Evolutionary conservation across 2,797 vertebrate genomes (phyloP).

Genomic region (Urosaurus nigricauda): DNA sequence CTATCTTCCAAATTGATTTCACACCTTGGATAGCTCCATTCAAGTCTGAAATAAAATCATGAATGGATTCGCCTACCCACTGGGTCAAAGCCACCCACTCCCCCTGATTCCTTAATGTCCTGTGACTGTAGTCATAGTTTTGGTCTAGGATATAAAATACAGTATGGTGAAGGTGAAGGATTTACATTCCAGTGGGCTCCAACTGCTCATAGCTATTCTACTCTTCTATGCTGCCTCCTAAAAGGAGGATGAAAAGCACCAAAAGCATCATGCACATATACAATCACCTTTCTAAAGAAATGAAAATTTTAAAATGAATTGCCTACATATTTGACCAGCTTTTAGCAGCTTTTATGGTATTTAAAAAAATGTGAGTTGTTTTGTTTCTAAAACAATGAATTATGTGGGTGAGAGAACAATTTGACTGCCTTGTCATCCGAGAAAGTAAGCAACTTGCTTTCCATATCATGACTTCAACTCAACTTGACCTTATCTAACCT

Average conservation of each 20-base stretch:
- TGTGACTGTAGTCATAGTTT: background rate
- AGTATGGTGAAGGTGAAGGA: background rate
- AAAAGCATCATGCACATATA: constrained; percentile 27
- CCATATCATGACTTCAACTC: constrained; percentile 43
- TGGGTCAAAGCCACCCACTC: too few relatives aligned
- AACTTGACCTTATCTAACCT: constrained; percentile 49
- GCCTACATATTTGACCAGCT: background rate
- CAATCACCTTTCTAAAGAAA: constrained; percentile 4
- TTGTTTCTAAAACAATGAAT: constrained; percentile 46
- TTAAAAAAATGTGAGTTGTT: constrained; percentile 17
- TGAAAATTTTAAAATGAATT: background rate
- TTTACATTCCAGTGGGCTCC: background rate
- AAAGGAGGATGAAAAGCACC: constrained; percentile 9
- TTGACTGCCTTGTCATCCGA: constrained; percentile 51
- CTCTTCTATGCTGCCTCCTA: background rate
- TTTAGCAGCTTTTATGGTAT: background rate
- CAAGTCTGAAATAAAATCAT: too few relatives aligned
- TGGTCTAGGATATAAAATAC: background rate
- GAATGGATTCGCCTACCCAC: too few relatives aligned
- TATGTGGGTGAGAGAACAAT: constrained; percentile 7
- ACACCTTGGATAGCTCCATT: too few relatives aligned
- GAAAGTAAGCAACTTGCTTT: constrained; percentile 36
- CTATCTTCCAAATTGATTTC: too few relatives aligned
- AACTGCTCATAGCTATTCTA: background rate
- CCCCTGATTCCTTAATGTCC: background rate